Percentiles rank a stretch among this genome's conserved stretches.
phyloP scores from a whole-genome alignment of 2,888 invertebrate genomes.

The Alsophila aescularia region DNA sequence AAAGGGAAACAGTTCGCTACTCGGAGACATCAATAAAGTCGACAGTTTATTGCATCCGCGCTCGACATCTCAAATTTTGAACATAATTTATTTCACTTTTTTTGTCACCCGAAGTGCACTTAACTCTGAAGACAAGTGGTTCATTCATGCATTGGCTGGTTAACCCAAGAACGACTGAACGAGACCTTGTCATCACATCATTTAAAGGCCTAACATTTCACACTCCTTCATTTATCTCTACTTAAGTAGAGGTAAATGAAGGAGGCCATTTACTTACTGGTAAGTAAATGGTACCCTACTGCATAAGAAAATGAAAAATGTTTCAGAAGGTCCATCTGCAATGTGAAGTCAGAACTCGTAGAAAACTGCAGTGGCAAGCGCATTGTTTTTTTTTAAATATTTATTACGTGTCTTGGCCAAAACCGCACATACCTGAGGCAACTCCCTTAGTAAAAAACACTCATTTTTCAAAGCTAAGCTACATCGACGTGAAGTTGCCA shows the following conservation, averaged over 20 bases:
- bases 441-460: too few species aligned
- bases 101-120: constrained; percentile 66
- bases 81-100: constrained; percentile 68
- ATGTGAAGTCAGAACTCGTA: too few species aligned
- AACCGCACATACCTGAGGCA: too few species aligned
- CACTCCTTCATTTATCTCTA: background rate
- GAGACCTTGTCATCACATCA: constrained; percentile 56
- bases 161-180: constrained; percentile 48
- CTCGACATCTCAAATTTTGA: constrained; percentile 64
- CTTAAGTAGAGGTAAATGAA: too few species aligned
- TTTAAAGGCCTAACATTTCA: constrained; percentile 9
- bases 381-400: too few species aligned
- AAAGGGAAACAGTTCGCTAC: constrained; percentile 55
- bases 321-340: too few species aligned
- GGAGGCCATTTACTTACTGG: too few species aligned
- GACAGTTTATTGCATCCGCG: constrained; percentile 71
- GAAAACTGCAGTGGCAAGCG: too few species aligned
- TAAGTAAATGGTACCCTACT: too few species aligned
- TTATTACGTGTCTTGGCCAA: too few species aligned
- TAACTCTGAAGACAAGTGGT: constrained; percentile 62
- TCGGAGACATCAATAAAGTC: constrained; percentile 74
- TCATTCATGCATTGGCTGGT: constrained; percentile 55
- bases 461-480: too few species aligned
- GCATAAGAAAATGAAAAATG: background rate
- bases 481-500: too few species aligned